phyloP scores from a whole-genome alignment of 2,113 vertebrate genomes.

The Tricholaema leucomelas region DNA sequence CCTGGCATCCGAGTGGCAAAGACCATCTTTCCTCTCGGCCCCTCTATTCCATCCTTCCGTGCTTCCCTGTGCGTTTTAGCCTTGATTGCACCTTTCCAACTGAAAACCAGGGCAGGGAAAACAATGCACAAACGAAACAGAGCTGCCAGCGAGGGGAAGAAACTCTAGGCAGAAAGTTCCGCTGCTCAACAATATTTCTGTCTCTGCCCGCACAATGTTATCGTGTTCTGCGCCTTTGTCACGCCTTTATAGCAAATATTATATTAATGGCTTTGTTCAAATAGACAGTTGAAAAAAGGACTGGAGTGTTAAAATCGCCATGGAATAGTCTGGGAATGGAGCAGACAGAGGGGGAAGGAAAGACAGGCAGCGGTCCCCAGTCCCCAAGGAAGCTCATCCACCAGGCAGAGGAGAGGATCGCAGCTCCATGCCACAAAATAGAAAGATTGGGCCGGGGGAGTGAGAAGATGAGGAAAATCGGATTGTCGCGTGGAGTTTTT shows the following conservation, averaged over 20 bases:
- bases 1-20: not conserved
- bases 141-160: constrained; percentile 59
- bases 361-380: not conserved
- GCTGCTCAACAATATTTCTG: constrained; percentile 62
- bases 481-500: too few species aligned
- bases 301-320: not conserved
- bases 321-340: not conserved
- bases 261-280: constrained; percentile 65
- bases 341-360: not conserved
- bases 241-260: constrained; percentile 77
- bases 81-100: not conserved
- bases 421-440: not conserved
- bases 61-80: not conserved
- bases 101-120: not conserved
- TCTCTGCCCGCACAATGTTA: constrained; percentile 74
- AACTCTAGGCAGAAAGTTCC: constrained; percentile 65
- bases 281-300: constrained; percentile 50
- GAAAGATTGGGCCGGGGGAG: not conserved
- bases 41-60: not conserved
- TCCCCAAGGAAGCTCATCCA: not conserved
- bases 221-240: constrained; percentile 66
- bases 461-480: not conserved
- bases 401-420: not conserved
- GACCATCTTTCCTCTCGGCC: not conserved
- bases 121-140: constrained; percentile 54